Evolutionary conservation across 2,113 vertebrate species (phyloP).

Genomic region (Clupea harengus): DNA sequence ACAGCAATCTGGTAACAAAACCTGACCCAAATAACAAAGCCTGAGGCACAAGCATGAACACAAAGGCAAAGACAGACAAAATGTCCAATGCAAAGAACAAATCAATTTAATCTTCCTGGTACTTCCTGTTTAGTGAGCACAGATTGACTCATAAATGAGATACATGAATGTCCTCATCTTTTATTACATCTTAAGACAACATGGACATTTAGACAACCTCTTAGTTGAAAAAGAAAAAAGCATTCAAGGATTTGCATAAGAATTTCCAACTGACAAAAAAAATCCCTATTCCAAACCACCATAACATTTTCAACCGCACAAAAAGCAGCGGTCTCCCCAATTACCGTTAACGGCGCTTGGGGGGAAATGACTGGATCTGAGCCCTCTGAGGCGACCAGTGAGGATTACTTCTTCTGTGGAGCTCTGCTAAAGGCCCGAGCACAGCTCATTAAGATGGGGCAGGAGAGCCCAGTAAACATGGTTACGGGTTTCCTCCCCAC

Average conservation of each 20-base stretch:
- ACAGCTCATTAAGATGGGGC: neutral
- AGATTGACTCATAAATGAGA: neutral
- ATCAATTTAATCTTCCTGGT: too few species aligned
- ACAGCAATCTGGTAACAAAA: neutral
- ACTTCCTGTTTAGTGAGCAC: too few species aligned
- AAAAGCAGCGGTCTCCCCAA: conserved; percentile 6
- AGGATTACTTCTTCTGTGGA: too few species aligned
- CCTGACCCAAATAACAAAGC: neutral
- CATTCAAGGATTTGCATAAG: neutral
- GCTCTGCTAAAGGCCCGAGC: neutral
- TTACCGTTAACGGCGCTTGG: neutral
- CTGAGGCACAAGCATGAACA: too few species aligned
- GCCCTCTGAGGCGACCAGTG: neutral
- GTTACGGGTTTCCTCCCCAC: conserved; percentile 25
- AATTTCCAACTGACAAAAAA: neutral
- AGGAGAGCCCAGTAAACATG: conserved; percentile 13
- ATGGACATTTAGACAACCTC: neutral
- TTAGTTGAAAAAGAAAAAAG: neutral
- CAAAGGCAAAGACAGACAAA: too few species aligned
- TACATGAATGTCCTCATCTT: neutral
- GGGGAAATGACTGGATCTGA: neutral
- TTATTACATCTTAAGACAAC: neutral
- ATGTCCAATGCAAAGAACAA: too few species aligned
- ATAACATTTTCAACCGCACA: neutral
- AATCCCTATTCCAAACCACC: neutral